Percentiles rank a stretch among this genome's conserved stretches.
Conservation (phyloP, 2,888 invertebrate genomes). For the Drosophila neonasuta region DNA sequence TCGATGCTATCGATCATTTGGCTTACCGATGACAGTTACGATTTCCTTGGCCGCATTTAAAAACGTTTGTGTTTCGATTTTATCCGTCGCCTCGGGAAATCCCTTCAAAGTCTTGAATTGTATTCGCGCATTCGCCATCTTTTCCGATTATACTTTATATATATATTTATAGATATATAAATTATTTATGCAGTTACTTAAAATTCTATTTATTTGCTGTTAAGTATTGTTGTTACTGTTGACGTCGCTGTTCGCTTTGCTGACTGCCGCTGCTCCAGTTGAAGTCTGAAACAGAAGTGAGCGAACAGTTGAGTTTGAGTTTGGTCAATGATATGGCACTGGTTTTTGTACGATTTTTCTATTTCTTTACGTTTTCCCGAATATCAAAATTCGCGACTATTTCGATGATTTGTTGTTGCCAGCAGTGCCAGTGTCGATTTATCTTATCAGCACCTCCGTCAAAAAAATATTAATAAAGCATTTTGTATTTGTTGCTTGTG, state of each 20-base stretch:
- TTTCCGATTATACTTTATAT: conserved; percentile 4
- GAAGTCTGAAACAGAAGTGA: conserved; percentile 54
- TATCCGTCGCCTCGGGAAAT: conserved; percentile 85
- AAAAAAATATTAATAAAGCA: conserved; percentile 31
- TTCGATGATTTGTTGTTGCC: not conserved
- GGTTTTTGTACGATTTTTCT: conserved; percentile 15
- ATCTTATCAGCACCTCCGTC: conserved; percentile 50
- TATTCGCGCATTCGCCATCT: conserved; percentile 66
- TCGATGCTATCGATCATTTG: conserved; percentile 69
- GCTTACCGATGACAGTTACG: conserved; percentile 86
- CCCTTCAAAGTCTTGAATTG: conserved; percentile 79
- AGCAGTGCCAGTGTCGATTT: conserved; percentile 24
- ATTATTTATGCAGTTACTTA: not conserved
- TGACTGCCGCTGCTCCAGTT: conserved; percentile 21
- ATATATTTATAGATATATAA: not conserved
- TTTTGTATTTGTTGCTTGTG: conserved; percentile 28
- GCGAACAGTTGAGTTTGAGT: conserved; percentile 5
- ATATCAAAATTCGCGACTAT: conserved; percentile 21
- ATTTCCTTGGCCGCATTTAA: conserved; percentile 85
- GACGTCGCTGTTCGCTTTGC: not conserved
- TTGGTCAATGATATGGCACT: conserved; percentile 28
- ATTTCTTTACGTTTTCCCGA: conserved; percentile 20
- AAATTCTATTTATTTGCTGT: not conserved
- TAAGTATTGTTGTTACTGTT: not conserved
- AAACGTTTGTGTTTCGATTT: conserved; percentile 85